Evolutionary conservation across 2,888 invertebrate genomes (phyloP).

Genomic region (Drosophila leonis): DNA sequence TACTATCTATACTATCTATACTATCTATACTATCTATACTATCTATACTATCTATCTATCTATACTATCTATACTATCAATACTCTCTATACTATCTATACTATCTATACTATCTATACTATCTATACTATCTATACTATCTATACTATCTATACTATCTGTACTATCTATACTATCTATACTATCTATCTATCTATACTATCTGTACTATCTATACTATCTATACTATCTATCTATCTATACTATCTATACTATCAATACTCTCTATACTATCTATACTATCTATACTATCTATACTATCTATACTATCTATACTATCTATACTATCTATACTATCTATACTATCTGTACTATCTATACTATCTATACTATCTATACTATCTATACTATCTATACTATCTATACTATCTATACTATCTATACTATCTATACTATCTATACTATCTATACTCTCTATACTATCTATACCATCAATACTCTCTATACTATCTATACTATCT

Average conservation of each 20-base stretch:
- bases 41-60: no score
- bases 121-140: no score
- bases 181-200: neutral
- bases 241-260: neutral
- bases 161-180: neutral
- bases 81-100: neutral
- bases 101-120: no score
- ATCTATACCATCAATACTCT: neutral
- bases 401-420: neutral
- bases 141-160: neutral
- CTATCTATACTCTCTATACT: neutral
- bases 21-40: no score
- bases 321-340: neutral
- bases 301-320: neutral
- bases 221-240: neutral
- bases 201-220: neutral
- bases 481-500: neutral
- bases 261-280: neutral
- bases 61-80: no score
- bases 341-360: neutral
- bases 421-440: neutral
- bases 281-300: neutral
- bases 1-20: no score
- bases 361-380: neutral
- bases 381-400: neutral